Evolutionary conservation across 2,888 invertebrate species (phyloP), one percentile per base, ranked within the genome.

Genomic region (Lypha dubia): DNA sequence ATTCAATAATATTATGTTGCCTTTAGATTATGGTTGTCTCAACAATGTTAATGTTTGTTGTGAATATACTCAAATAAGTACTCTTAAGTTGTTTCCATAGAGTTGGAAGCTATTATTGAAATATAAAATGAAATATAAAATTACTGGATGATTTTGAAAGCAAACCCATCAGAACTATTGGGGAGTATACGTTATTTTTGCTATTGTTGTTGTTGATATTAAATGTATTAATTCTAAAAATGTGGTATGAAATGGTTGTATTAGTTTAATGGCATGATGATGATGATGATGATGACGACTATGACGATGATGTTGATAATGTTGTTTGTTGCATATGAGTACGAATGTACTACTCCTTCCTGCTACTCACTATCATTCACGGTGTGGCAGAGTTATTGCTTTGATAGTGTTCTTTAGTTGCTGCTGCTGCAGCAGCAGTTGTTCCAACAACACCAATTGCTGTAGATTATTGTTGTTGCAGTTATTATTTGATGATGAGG

Each of bases 401-500:
- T 24, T 53, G 22, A 22, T 65, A 35, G 20, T 68, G 35, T 35
- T 17, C 20, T 63, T n/a, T 38, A 22, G 17, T 7, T 60, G 58
- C 9, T 22, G 24, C 28, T 44, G 53, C 24, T 28, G 17, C 13
- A 1, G 15, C 11, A 17, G 38, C 17, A 24, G 15, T 32, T 65
- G 51, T 51, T 51, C 22, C 46, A 62, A 46, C 70, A 76, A 1
- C 44, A 56, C 11, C 32, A 22, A 60, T 44, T 63, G 63, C 35
- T 60, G 1, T 35, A 44, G 46, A 56, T 38, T 35, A 3, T 35
- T 53, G 20, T 28, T 38, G 56, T 51, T 32, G 75, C 46, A 75
- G 70, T 75, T 75, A 63, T 70, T 70, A 51, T 81, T 75, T 70
- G 71, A 77, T 67, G 58, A 77, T 63, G 81, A 81, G 20, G 70